Conservation (phyloP, 2,113 vertebrate species). For the Merops nubicus region DNA sequence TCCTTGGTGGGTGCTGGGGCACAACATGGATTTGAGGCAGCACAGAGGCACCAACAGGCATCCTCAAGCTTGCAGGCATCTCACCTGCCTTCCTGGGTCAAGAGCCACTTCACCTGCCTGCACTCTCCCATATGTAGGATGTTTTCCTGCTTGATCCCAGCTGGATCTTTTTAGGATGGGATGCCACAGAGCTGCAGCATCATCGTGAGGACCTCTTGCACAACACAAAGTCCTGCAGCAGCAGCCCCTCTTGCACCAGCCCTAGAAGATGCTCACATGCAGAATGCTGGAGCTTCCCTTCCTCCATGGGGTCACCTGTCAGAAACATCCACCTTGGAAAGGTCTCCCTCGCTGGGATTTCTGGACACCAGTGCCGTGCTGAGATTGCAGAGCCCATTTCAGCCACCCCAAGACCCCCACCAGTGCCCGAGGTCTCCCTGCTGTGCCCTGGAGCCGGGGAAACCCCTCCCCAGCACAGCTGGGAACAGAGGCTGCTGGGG, state of each 20-base stretch:
- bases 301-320: not conserved
- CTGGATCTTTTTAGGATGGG: not conserved
- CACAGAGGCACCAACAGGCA: not conserved
- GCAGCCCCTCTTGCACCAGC: not conserved
- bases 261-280: accelerated
- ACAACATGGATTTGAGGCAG: not conserved
- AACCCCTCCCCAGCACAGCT: not conserved
- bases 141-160: not conserved
- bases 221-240: not conserved
- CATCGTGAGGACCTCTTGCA: accelerated
- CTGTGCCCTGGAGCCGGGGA: accelerated
- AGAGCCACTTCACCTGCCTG: not conserved
- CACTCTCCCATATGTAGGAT: accelerated
- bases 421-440: not conserved
- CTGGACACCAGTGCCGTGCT: accelerated
- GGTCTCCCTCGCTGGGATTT: not conserved
- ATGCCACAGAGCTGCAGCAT: not conserved
- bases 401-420: accelerated
- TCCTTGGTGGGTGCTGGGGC: not conserved
- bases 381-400: not conserved
- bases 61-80: not conserved
- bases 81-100: not conserved
- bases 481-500: not conserved
- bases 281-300: not conserved
- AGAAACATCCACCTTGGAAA: not conserved